Evolutionary conservation across 1,140 invertebrate genomes (phyloP).

Genomic region (Calliphora vicina): DNA sequence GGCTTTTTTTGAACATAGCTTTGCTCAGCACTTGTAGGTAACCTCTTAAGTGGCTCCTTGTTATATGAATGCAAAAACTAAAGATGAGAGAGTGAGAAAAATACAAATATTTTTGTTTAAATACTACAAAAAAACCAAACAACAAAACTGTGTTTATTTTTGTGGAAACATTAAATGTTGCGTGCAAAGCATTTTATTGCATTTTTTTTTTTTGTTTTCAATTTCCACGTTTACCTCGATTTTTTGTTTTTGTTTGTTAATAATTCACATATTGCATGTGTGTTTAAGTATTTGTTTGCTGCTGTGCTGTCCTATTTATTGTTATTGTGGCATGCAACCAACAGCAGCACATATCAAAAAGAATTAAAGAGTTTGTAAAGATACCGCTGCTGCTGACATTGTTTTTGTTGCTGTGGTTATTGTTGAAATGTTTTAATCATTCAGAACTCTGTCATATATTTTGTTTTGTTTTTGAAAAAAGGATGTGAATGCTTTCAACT

Average conservation of each 20-base stretch:
- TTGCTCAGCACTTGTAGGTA: background rate
- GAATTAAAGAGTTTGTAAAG: background rate
- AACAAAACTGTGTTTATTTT: background rate
- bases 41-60: background rate
- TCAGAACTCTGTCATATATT: too few relatives aligned
- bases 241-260: too few relatives aligned
- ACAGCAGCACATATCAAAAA: background rate
- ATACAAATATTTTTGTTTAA: background rate
- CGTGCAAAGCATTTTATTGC: background rate
- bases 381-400: background rate
- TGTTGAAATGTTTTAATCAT: background rate
- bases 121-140: background rate
- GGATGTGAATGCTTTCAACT: too few relatives aligned
- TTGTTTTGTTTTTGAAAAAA: too few relatives aligned
- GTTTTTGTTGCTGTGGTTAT: background rate
- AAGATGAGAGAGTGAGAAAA: background rate
- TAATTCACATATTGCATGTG: too few relatives aligned
- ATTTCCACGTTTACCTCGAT: background rate
- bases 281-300: too few relatives aligned
- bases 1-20: background rate
- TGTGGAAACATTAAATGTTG: background rate
- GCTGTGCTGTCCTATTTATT: background rate
- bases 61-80: background rate
- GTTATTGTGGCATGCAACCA: background rate
- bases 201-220: background rate